Evolutionary conservation across 2,888 invertebrate genomes (phyloP), one percentile per base, ranked within the genome.

Genomic region (Pteria penguin): DNA sequence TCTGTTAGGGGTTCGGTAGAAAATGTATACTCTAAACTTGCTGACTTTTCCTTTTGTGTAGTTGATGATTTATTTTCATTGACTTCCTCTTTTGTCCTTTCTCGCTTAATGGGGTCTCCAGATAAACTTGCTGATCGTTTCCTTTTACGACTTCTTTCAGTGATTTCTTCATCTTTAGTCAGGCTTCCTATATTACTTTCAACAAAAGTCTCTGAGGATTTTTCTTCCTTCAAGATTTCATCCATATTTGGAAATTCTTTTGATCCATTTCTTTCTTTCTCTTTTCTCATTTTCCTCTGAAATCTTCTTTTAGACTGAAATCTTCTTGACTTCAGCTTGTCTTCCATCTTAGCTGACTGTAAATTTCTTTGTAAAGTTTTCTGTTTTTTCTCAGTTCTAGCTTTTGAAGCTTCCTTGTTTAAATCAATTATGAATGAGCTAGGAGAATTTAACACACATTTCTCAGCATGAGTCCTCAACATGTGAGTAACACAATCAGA

Each of bases 401-500:
- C 78, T 36, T 75, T 78, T 18, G 82, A 80, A 0, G 82, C 87
- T 58, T 86, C 87, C n/a, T 84, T 84, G 66, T 83, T 86, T 24
- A 89, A 77, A 76, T 89, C 88, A 1, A 82, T 81, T 33, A 88
- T 84, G 65, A 78, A 82, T 29, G 74, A 66, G 14, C 60, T 63
- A 31, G 65, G 45, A 29, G 72, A 57, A 29, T 45, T 27, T 4
- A 54, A 58, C 22, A 31, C 58, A 4, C 77, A 61, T n/a, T 79
- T 80, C 2, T 82, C 79, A 8, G 67, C 66, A 78, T 90, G 90
- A 4, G 78, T 77, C n/a, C 87, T 74, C n/a, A 75, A 69, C 3
- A 89, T 65, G 74, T 90, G 90, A 1, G 85, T 84, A 33, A 80
- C 85, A 72, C 86, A 86, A 62, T 90, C 87, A 0, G 90, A 90